phyloP scores from a whole-genome alignment of 1,140 invertebrate genomes.

The Zaprionus ornatus region DNA sequence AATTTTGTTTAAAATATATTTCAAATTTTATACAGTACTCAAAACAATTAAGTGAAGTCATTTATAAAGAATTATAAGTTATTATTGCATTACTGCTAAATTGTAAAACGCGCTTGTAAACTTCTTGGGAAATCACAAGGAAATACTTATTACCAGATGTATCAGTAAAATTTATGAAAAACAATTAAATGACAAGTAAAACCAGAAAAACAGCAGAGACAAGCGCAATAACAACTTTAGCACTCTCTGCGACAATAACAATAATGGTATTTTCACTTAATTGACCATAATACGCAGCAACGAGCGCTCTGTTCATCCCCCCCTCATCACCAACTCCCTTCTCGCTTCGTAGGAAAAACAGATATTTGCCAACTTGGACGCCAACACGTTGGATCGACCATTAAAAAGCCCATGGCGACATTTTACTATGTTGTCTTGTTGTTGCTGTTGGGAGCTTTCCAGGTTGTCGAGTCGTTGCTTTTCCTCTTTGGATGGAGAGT shows the following conservation, averaged over 20 bases:
- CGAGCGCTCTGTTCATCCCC: conserved; percentile 13
- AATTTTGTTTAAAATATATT: background rate
- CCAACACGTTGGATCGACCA: conserved; percentile 62
- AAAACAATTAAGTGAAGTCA: background rate
- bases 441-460: conserved; percentile 19
- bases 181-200: conserved; percentile 24
- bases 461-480: conserved; percentile 1
- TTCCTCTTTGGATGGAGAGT: conserved; percentile 1
- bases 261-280: conserved; percentile 81
- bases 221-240: conserved; percentile 23
- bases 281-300: conserved; percentile 77
- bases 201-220: conserved; percentile 6
- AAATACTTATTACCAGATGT: background rate
- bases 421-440: conserved; percentile 55
- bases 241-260: conserved; percentile 66
- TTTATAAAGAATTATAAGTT: background rate
- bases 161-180: conserved; percentile 16
- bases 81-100: background rate
- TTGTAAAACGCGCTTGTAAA: background rate
- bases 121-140: background rate
- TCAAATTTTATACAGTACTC: background rate
- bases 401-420: conserved; percentile 72
- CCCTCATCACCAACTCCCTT: background rate
- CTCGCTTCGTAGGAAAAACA: background rate
- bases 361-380: conserved; percentile 54